Base-by-base conservation (phyloP, 1,140 invertebrate genomes). In the Calephelis virginiensis region DNA sequence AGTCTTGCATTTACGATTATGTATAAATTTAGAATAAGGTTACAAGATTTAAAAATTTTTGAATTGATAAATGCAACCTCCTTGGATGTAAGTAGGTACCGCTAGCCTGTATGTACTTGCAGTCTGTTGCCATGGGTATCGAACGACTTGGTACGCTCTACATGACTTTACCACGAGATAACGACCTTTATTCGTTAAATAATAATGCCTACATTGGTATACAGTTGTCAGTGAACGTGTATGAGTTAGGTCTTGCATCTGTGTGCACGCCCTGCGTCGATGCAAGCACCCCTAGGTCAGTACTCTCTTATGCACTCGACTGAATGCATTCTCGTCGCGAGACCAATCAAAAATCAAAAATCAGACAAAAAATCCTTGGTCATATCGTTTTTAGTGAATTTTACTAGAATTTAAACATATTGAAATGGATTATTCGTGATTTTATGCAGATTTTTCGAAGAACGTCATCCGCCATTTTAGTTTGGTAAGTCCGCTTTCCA, bases 261-360 rank as follows among this genome's bases (percentile, higher is more conserved):
- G 80, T 84, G 80, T 82, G 77, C 69, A 66, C 64, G 72, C 77
- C 77, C 82, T 82, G 82, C 78, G 75, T 73, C 72, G 69, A 37
- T 82, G 81, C 82, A 83, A 50, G 67, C 61, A 75, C 71, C 81
- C 80, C 80, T 82, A 82, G 81, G 81, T 80, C 83, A 86, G 83
- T 86, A 81, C 71, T 67, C 71, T 66, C 61, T 67, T 71, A 73
- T 86, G 83, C 82, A 86, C 72, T 72, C 72, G 61, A 61, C 43
- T 49, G 73, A 72, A 50, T 86, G 83, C 83, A 84, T 81, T 66
- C 70, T 64, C 70, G 70, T 70, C 77, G 73, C 69, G 69, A 59
- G 61, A 59, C 65, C 43, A 28, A 61, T 43, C 17, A 63, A 75
- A 74, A 50, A 73, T 69, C 73, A 79, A 75, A 78, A 71, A 72